Percentiles rank a stretch among this genome's conserved stretches.
These are phyloP conservation scores for Sus scrofa DNA, from an alignment of 2,113 vertebrate genomes.

Conservation along the genomic window T2T-Sscrofa CM000824.6:176012501-176013000, in stretches of 20 bases:
- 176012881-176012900: slow-evolving; percentile 37
- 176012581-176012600: slow-evolving; percentile 71
- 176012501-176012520: slow-evolving; percentile 48
- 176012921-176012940: not conserved
- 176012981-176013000: not conserved
- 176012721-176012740: slow-evolving; percentile 69
- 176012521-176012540: slow-evolving; percentile 58
- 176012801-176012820: slow-evolving; percentile 53
- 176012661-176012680: slow-evolving; percentile 64
- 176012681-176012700: slow-evolving; percentile 59
- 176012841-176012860: slow-evolving; percentile 39
- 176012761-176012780: slow-evolving; percentile 20
- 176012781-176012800: slow-evolving; percentile 39
- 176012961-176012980: slow-evolving; percentile 10
- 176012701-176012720: slow-evolving; percentile 49
- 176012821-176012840: slow-evolving; percentile 37
- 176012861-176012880: slow-evolving; percentile 25
- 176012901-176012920: slow-evolving; percentile 50
- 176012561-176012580: slow-evolving; percentile 72
- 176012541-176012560: slow-evolving; percentile 64
- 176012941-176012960: slow-evolving; percentile 61
- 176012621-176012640: slow-evolving; percentile 53
- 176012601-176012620: slow-evolving; percentile 64
- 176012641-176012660: slow-evolving; percentile 69
- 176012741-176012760: slow-evolving; percentile 55